A percentile compares a stretch with the other conserved stretches of the same genome.
Evolutionary conservation across 2,888 invertebrate genomes (phyloP).

Genomic region (Ditula angustiorana): DNA sequence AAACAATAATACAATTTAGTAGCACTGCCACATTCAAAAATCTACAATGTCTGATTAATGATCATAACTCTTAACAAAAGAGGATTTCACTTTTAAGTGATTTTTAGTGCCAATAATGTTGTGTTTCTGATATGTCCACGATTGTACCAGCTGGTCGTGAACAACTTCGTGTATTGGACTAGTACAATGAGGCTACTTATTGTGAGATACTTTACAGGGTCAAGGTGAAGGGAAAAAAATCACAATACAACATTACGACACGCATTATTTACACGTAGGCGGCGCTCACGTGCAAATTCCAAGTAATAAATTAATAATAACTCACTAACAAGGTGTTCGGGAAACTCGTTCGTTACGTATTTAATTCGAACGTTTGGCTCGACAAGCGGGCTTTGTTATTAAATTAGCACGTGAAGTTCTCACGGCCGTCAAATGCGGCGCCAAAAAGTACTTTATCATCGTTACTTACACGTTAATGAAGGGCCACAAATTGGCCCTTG

Average conservation of each 20-base stretch:
- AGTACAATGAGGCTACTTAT: conserved; percentile 12
- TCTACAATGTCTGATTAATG: too few relatives aligned
- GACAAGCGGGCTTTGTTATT: conserved; percentile 67
- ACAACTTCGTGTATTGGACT: neutral
- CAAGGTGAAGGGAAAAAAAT: conserved; percentile 26
- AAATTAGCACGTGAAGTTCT: conserved; percentile 68
- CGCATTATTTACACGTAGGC: conserved; percentile 10
- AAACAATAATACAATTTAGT: too few relatives aligned
- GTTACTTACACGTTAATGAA: conserved; percentile 29
- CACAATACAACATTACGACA: conserved; percentile 20
- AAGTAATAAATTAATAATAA: conserved; percentile 66
- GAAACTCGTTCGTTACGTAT: conserved; percentile 65
- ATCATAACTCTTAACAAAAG: too few relatives aligned
- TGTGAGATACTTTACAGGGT: conserved; percentile 8
- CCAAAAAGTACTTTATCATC: conserved; percentile 38
- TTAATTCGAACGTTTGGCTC: conserved; percentile 51
- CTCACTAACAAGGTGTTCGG: conserved; percentile 67
- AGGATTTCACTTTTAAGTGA: too few relatives aligned
- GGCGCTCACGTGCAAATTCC: conserved; percentile 49
- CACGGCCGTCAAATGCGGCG: conserved; percentile 48
- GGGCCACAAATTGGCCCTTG: conserved; percentile 30
- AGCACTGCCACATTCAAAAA: too few relatives aligned
- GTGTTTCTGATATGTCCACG: neutral
- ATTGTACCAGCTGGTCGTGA: neutral
- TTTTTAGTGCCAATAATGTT: neutral